phyloP scores from a whole-genome alignment of 2,113 vertebrate species.

The Oreochromis aureus region DNA sequence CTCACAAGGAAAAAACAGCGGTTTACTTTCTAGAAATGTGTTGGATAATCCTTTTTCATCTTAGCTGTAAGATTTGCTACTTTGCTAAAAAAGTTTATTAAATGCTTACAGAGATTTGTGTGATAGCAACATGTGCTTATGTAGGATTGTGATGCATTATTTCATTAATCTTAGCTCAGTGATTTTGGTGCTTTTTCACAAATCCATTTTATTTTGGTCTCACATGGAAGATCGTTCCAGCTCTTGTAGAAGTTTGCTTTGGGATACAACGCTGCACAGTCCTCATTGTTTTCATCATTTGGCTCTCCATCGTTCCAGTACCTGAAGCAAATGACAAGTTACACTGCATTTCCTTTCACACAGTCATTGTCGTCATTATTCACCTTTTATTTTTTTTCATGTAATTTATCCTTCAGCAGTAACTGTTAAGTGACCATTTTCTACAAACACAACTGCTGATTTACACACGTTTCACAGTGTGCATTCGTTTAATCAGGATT shows the following conservation, averaged over 20 bases:
- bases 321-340: neutral
- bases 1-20: no score
- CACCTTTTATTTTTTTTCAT: neutral
- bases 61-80: no score
- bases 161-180: neutral
- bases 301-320: constrained; percentile 57
- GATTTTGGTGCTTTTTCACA: constrained; percentile 41
- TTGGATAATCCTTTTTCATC: no score
- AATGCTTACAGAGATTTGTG: neutral
- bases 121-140: neutral
- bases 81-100: neutral
- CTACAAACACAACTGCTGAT: neutral
- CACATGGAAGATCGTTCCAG: constrained; percentile 46
- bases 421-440: neutral
- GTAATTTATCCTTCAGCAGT: neutral
- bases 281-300: neutral
- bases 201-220: constrained; percentile 29
- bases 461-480: neutral
- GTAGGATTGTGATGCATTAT: neutral
- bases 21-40: no score
- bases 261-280: constrained; percentile 28
- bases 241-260: constrained; percentile 11
- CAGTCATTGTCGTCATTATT: neutral
- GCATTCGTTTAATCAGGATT: neutral
- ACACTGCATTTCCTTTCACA: neutral